Evolutionary conservation across 2,888 invertebrate genomes (phyloP).

Genomic region (Eubasilissa splendida): DNA sequence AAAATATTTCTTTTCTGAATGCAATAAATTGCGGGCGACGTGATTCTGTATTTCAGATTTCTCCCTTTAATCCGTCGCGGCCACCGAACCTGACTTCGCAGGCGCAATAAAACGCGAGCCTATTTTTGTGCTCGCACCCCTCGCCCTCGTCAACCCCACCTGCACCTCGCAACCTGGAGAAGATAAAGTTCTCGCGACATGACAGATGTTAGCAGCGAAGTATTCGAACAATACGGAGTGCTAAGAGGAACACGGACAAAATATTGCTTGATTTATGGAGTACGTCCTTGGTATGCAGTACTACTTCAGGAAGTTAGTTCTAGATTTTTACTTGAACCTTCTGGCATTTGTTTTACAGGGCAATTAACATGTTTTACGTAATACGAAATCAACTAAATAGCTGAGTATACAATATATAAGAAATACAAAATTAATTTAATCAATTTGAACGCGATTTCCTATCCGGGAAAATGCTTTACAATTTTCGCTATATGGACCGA

Average conservation of each 20-base stretch:
- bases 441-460: too few relatives aligned
- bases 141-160: neutral
- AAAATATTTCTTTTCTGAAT: too few relatives aligned
- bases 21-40: too few relatives aligned
- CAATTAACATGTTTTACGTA: too few relatives aligned
- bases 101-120: neutral
- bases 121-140: neutral
- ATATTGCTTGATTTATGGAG: slow-evolving; percentile 17
- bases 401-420: too few relatives aligned
- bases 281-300: neutral
- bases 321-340: too few relatives aligned
- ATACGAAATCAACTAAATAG: too few relatives aligned
- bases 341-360: too few relatives aligned
- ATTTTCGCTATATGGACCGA: too few relatives aligned
- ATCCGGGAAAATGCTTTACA: too few relatives aligned
- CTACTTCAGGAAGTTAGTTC: too few relatives aligned
- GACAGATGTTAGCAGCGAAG: slow-evolving; percentile 5
- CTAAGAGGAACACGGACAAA: neutral
- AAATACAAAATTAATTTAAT: too few relatives aligned
- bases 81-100: neutral
- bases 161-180: neutral
- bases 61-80: slow-evolving; percentile 2
- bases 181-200: slow-evolving; percentile 22
- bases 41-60: neutral
- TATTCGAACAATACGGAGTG: slow-evolving; percentile 1